phyloP scores from a whole-genome alignment of 2,888 invertebrate genomes.

The Polydrusus tereticollis region DNA sequence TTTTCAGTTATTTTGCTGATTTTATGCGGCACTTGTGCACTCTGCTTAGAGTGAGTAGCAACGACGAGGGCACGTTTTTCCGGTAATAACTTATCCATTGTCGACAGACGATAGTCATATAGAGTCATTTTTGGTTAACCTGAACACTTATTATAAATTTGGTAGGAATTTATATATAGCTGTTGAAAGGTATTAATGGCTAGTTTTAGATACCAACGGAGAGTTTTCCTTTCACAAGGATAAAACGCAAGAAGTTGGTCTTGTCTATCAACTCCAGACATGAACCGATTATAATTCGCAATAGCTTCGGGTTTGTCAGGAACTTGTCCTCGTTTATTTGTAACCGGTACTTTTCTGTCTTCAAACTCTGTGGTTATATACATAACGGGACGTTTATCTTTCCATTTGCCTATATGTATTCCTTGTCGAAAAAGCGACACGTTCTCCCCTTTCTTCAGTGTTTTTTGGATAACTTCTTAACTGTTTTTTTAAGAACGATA shows the following conservation, averaged over 20 bases:
- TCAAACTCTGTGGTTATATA: conserved; percentile 1
- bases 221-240: conserved; percentile 1
- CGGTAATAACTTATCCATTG: too few species aligned
- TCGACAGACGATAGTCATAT: too few species aligned
- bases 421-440: conserved; percentile 8
- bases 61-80: too few species aligned
- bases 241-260: conserved; percentile 15
- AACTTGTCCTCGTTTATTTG: conserved; percentile 7
- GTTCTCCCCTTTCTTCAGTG: conserved; percentile 24
- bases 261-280: conserved; percentile 11
- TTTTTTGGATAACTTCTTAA: conserved; percentile 31
- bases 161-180: neutral
- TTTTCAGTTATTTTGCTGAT: too few species aligned
- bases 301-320: conserved; percentile 2
- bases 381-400: conserved; percentile 1
- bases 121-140: too few species aligned
- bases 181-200: neutral
- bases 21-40: too few species aligned
- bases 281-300: neutral
- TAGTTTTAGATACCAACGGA: neutral
- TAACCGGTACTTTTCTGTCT: neutral
- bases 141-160: neutral
- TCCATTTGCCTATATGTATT: conserved; percentile 29
- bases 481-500: too few species aligned
- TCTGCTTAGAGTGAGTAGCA: too few species aligned